Evolutionary conservation across 2,888 invertebrate genomes (phyloP).

Genomic region (Tipula confusa): DNA sequence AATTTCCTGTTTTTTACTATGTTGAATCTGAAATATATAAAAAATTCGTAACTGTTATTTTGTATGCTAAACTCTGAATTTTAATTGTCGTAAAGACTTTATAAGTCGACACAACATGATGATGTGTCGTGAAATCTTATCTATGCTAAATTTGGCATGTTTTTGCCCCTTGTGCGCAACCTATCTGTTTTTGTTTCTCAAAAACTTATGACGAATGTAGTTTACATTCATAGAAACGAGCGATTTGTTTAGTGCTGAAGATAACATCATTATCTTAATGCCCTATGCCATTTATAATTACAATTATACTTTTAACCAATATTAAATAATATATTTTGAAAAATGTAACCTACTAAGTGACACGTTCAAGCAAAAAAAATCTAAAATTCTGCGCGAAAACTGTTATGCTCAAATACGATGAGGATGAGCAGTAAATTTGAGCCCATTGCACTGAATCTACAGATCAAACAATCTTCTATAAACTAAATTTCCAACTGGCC

Average conservation of each 20-base stretch:
- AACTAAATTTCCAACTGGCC: too few species aligned
- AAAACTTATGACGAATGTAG: not conserved
- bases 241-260: not conserved
- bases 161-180: not conserved
- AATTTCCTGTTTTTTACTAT: not conserved
- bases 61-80: not conserved
- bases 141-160: not conserved
- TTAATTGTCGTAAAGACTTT: not conserved
- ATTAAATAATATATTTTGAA: too few species aligned
- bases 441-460: too few species aligned
- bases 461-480: too few species aligned
- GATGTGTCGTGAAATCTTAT: not conserved
- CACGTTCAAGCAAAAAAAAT: too few species aligned
- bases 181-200: not conserved
- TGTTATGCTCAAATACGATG: too few species aligned
- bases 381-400: too few species aligned
- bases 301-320: too few species aligned
- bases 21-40: not conserved
- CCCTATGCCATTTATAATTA: not conserved
- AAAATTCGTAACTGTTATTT: not conserved
- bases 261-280: not conserved
- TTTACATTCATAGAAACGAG: not conserved
- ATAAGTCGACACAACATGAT: too few species aligned
- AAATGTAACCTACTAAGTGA: too few species aligned
- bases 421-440: too few species aligned